Conservation (phyloP, 2,797 vertebrate species). For the Siniperca obscura region DNA sequence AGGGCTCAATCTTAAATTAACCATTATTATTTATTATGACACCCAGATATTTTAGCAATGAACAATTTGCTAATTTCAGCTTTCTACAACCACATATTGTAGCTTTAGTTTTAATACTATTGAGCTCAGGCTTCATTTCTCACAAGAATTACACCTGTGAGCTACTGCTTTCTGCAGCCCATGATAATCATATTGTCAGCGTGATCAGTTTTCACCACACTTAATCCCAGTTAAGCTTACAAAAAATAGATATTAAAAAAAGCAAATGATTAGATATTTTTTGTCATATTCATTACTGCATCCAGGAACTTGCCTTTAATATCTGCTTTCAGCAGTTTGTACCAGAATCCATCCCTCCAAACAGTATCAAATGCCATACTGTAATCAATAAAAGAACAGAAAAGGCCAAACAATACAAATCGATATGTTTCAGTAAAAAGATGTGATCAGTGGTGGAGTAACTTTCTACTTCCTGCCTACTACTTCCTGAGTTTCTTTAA, state of each 20-base stretch:
- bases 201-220: conserved; percentile 5
- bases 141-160: background rate
- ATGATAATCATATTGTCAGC: background rate
- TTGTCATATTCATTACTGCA: conserved; percentile 62
- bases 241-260: conserved; percentile 20
- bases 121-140: conserved; percentile 7
- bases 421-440: conserved; percentile 62
- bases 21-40: background rate
- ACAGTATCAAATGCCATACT: conserved; percentile 62
- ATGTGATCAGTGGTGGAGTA: conserved; percentile 37
- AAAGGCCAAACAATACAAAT: conserved; percentile 66
- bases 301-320: conserved; percentile 65
- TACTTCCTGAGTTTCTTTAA: conserved; percentile 33
- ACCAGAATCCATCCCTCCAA: conserved; percentile 37
- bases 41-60: background rate
- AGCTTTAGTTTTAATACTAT: background rate
- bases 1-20: background rate
- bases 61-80: background rate
- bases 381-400: conserved; percentile 65
- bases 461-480: conserved; percentile 19
- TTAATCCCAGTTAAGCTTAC: background rate
- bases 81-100: background rate
- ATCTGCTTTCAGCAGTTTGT: conserved; percentile 51
- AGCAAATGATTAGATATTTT: conserved; percentile 7
- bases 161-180: background rate